Evolutionary conservation across 2,797 vertebrate genomes (phyloP).

Genomic region (Myripristis jacobus): DNA sequence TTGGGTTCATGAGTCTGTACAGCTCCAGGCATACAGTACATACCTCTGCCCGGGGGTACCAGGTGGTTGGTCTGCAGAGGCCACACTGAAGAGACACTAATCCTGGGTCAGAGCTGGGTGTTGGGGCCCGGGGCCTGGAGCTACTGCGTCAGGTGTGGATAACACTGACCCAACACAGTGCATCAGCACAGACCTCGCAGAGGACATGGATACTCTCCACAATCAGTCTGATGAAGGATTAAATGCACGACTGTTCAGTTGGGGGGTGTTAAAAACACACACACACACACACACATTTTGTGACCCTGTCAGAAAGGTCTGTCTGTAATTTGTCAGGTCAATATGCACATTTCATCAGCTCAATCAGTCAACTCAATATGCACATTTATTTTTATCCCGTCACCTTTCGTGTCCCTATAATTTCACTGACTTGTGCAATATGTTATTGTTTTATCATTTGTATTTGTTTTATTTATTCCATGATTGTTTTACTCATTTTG

Average conservation of each 20-base stretch:
- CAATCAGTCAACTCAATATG: too few relatives aligned
- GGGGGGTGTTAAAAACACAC: slow-evolving; percentile 17
- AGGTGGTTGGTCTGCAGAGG: slow-evolving; percentile 56
- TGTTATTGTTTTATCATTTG: too few relatives aligned
- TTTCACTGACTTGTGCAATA: too few relatives aligned
- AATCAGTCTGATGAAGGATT: slow-evolving; percentile 26
- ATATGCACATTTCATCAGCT: too few relatives aligned
- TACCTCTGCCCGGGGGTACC: slow-evolving; percentile 61
- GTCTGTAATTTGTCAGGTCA: too few relatives aligned
- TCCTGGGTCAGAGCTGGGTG: slow-evolving; percentile 44
- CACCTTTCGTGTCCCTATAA: too few relatives aligned
- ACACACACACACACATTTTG: not conserved
- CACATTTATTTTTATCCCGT: too few relatives aligned
- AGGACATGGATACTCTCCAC: slow-evolving; percentile 4
- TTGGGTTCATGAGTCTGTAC: slow-evolving; percentile 52
- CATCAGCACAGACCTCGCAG: slow-evolving; percentile 16
- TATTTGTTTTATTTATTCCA: too few relatives aligned
- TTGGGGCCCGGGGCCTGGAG: slow-evolving; percentile 23
- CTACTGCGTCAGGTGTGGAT: slow-evolving; percentile 26
- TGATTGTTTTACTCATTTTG: too few relatives aligned
- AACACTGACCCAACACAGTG: slow-evolving; percentile 16
- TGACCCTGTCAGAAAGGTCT: not conserved
- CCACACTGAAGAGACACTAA: slow-evolving; percentile 44
- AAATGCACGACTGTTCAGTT: slow-evolving; percentile 21
- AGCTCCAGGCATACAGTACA: slow-evolving; percentile 72